Conservation (phyloP, 2,888 invertebrate species). For the Limnephilus lunatus region DNA sequence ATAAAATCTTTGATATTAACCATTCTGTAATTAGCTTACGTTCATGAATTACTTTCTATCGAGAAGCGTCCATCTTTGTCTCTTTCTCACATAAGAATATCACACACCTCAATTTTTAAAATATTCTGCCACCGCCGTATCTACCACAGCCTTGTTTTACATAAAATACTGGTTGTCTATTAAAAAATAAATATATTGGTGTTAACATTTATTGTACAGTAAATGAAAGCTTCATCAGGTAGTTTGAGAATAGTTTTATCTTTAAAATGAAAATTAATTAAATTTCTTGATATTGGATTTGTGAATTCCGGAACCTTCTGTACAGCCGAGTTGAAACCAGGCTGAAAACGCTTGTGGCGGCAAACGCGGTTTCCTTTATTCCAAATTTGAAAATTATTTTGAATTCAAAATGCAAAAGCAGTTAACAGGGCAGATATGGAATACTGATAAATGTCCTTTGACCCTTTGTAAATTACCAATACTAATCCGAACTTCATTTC, state of each 20-base stretch:
- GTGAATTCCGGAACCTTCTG: background rate
- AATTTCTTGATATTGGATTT: background rate
- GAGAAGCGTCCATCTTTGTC: too few relatives aligned
- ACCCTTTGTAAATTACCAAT: background rate
- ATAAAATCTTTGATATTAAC: too few relatives aligned
- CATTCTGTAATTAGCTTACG: too few relatives aligned
- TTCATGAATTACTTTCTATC: too few relatives aligned
- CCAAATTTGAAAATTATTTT: constrained; percentile 29
- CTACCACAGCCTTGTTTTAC: too few relatives aligned
- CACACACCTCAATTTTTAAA: too few relatives aligned
- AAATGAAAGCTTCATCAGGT: too few relatives aligned
- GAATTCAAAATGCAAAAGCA: constrained; percentile 28
- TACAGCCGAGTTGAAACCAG: background rate
- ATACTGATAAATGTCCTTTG: background rate
- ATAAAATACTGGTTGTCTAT: too few relatives aligned
- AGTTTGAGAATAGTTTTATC: background rate
- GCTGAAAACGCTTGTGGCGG: constrained; percentile 20
- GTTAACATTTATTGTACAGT: too few relatives aligned
- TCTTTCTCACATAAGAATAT: too few relatives aligned
- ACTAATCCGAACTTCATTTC: background rate
- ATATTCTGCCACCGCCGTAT: too few relatives aligned
- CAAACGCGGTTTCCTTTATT: constrained; percentile 2
- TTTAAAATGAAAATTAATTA: background rate
- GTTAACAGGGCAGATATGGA: constrained; percentile 7
- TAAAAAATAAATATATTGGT: too few relatives aligned